A percentile compares a stretch with the other conserved stretches of the same genome.
These are phyloP conservation scores for Philereme vetulata DNA, from an alignment of 2,888 invertebrate species.

Conservation along the genomic window DNA sequence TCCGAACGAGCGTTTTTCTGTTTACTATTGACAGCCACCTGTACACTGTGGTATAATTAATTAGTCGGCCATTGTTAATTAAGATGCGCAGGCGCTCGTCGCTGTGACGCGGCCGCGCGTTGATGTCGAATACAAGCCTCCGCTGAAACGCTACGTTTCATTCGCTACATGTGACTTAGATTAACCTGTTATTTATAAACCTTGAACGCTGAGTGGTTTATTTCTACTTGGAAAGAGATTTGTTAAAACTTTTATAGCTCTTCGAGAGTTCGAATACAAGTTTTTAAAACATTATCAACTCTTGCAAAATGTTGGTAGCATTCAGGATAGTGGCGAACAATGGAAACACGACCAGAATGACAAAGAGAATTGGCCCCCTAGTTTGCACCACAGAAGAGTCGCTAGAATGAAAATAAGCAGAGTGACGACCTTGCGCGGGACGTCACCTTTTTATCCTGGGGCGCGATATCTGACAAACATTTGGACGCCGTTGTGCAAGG, in stretches of 20 bases:
- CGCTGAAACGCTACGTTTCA: constrained; percentile 30
- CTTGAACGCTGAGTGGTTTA: constrained; percentile 31
- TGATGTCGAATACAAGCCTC: constrained; percentile 64
- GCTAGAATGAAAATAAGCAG: constrained; percentile 47
- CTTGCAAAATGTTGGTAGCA: constrained; percentile 33
- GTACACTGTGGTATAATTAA: constrained; percentile 60
- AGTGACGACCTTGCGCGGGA: constrained; percentile 56
- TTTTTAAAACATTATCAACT: constrained; percentile 3
- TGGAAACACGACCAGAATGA: constrained; percentile 54
- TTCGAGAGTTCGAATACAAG: background rate
- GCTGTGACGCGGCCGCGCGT: constrained; percentile 60
- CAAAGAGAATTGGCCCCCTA: constrained; percentile 41
- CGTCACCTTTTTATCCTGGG: constrained; percentile 63
- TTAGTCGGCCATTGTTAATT: constrained; percentile 73
- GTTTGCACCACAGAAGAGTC: constrained; percentile 31
- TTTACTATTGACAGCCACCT: constrained; percentile 52
- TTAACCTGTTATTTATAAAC: constrained; percentile 37
- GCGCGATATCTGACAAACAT: constrained; percentile 65
- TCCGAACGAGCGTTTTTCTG: constrained; percentile 11
- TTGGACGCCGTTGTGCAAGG: constrained; percentile 63
- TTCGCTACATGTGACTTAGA: constrained; percentile 29
- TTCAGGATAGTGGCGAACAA: constrained; percentile 41
- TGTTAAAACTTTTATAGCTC: background rate
- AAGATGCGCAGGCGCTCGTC: constrained; percentile 65
- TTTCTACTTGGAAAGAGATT: constrained; percentile 17